A percentile compares a stretch with the other conserved stretches of the same genome.
These are phyloP conservation scores for Leptodactylus fallax DNA, from an alignment of 2,797 vertebrate species.

Conservation along the genomic window DNA sequence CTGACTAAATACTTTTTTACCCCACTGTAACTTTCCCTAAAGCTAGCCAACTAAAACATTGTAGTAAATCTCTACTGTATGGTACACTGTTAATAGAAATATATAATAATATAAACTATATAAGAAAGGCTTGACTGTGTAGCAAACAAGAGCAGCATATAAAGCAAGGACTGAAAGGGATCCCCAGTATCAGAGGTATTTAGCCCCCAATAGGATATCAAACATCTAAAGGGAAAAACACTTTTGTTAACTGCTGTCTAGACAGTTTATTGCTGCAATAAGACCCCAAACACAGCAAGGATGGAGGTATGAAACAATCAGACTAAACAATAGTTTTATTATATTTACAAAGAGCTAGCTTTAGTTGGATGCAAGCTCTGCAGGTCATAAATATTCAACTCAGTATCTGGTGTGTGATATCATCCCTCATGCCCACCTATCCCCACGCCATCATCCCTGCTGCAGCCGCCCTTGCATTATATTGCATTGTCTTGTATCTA, in stretches of 20 bases:
- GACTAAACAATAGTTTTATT: constrained; percentile 90
- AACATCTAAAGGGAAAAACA: constrained; percentile 78
- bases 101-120: neutral
- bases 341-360: constrained; percentile 83
- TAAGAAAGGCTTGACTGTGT: neutral
- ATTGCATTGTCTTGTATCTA: neutral
- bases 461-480: neutral
- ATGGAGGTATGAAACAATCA: constrained; percentile 88
- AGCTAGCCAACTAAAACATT: too few species aligned
- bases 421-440: constrained; percentile 64
- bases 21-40: too few species aligned
- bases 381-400: constrained; percentile 78
- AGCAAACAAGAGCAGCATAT: neutral
- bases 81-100: too few species aligned
- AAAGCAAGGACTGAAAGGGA: neutral
- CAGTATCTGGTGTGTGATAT: constrained; percentile 75
- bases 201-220: constrained; percentile 71
- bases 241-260: constrained; percentile 95
- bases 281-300: constrained; percentile 90
- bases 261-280: constrained; percentile 99
- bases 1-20: too few species aligned
- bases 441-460: constrained; percentile 39
- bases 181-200: constrained; percentile 18
- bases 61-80: too few species aligned
- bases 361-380: constrained; percentile 74